These are phyloP conservation scores for Noctuana brunneofusca DNA, from an alignment of 2,888 invertebrate genomes.

Conservation along the genomic window DNA sequence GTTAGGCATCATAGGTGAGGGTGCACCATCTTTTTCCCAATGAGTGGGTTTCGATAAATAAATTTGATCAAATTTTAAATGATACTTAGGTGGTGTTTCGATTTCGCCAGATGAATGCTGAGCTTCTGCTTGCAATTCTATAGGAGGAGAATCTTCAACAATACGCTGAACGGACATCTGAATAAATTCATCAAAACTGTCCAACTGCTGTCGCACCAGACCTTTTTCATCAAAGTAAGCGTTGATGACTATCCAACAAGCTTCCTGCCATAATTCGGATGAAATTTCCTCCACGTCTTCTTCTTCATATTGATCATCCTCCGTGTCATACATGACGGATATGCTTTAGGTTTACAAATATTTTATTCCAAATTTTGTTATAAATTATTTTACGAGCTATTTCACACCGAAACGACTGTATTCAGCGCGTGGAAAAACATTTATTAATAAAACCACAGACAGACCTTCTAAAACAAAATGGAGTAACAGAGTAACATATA, in stretches of 20 bases:
- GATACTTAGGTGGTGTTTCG: conserved; percentile 94
- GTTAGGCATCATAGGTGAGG: conserved; percentile 99
- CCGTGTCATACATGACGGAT: conserved; percentile 72
- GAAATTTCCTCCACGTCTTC: conserved; percentile 97
- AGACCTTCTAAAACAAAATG: too few species aligned
- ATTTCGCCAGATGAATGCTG: conserved; percentile 97
- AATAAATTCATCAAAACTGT: conserved; percentile 99
- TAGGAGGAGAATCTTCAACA: conserved; percentile 99
- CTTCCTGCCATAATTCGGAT: conserved; percentile 99
- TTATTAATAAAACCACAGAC: too few species aligned
- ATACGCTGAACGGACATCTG: conserved; percentile 99
- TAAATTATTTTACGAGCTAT: too few species aligned
- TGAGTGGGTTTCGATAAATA: conserved; percentile 99
- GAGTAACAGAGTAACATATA: too few species aligned
- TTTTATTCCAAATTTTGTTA: background rate
- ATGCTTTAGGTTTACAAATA: background rate
- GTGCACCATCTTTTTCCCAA: conserved; percentile 99
- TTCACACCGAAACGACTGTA: too few species aligned
- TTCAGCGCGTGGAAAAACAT: too few species aligned
- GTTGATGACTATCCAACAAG: conserved; percentile 99
- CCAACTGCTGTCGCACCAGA: conserved; percentile 98
- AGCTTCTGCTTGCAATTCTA: conserved; percentile 98
- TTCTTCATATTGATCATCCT: conserved; percentile 87
- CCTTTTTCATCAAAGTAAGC: conserved; percentile 99
- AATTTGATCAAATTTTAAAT: conserved; percentile 99